Evolutionary conservation across 2,113 vertebrate species (phyloP), one percentile per base, ranked within the genome.

Genomic region (Xenus cinereus): DNA sequence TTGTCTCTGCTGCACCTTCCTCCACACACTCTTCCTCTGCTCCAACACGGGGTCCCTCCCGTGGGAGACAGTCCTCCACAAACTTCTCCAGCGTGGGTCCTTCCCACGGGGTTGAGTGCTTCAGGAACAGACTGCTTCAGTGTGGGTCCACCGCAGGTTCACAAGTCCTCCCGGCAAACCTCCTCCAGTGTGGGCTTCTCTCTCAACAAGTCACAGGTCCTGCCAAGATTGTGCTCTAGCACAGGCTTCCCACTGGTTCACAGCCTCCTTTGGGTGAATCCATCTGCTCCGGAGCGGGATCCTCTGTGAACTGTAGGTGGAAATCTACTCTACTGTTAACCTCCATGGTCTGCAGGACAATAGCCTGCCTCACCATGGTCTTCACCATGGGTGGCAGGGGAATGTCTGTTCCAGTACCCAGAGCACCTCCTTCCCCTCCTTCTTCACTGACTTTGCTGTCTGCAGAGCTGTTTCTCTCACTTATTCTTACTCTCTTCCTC

Each of bases 201-300:
- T 66, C 26, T 45, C 26, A 14, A 9, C 0, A 6, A 13, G 4
- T 9, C 48, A 43, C 14, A 69, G 11, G 2, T 28, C 17, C 23
- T 73, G 14, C 24, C 33, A 50, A 5, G 6, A 73, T 7, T 7
- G 8, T 81, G 12, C 10, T 76, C 11, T 19, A 72, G 17, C 2
- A 1, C 1, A 4, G 15, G 9, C 6, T 71, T 16, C 4, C 33
- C 27, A 64, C 1, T 1, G 8, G 7, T 14, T 53, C 46, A 71
- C 32, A 91, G 13, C 15, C 26, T 46, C 26, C 57, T 81, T 45
- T 18, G 4, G 6, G 12, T 3, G 2, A 15, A 59, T 10, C 10
- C 30, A 11, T 5, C 22, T 43, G 4, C 46, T 63, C 35, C 5
- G 2, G 3, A 2, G 1, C 32, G 43, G 3, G 4, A 22, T 33